Percentiles rank a stretch among this genome's conserved stretches.
These are phyloP conservation scores for Lethrus apterus DNA, from an alignment of 1,140 invertebrate species.

Conservation along the genomic window DNA sequence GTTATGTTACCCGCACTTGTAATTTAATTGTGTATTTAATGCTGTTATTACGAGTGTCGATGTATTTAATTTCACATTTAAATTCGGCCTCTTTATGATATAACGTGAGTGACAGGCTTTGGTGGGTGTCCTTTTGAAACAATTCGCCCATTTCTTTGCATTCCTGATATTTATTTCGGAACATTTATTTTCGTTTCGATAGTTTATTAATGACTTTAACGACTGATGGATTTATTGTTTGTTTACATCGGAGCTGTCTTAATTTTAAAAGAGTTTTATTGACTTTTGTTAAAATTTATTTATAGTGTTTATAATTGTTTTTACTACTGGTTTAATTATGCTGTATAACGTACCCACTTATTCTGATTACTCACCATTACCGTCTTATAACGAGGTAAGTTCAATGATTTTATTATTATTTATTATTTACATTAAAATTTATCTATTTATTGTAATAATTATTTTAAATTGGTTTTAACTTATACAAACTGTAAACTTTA, in stretches of 20 bases:
- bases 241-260: no score
- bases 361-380: conserved; percentile 24
- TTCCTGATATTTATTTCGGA: not conserved
- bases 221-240: no score
- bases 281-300: not conserved
- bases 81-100: conserved; percentile 10
- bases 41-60: conserved; percentile 23
- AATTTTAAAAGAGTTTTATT: no score
- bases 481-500: no score
- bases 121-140: not conserved
- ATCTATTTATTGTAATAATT: no score
- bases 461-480: no score
- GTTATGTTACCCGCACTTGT: conserved; percentile 22
- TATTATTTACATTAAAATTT: no score
- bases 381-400: conserved; percentile 23
- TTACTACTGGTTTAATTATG: conserved; percentile 17
- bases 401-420: no score
- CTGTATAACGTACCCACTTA: conserved; percentile 27
- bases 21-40: conserved; percentile 28
- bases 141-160: not conserved
- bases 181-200: not conserved
- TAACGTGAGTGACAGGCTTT: not conserved
- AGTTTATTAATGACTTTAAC: no score
- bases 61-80: conserved; percentile 20
- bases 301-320: conserved; percentile 10